Evolutionary conservation across 2,113 vertebrate species (phyloP).

Genomic region (Dicrurus megarhynchus): DNA sequence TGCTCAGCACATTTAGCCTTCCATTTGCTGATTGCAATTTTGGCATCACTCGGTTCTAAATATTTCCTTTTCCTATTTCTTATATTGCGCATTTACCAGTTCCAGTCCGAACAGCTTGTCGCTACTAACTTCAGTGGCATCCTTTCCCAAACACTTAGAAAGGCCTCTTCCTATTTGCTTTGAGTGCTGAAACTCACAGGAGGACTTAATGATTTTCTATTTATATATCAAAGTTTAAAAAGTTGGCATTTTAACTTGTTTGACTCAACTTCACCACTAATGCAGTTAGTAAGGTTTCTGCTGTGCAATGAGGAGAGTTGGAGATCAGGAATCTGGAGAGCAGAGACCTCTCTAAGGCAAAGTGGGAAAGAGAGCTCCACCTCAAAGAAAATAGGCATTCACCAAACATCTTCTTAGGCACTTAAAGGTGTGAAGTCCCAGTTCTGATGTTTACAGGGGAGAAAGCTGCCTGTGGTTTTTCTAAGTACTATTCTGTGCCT

Average conservation of each 20-base stretch:
- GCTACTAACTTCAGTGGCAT: neutral
- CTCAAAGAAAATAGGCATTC: neutral
- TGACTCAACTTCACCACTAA: neutral
- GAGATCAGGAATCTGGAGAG: neutral
- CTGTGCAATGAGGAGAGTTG: neutral
- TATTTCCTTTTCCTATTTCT: conserved; percentile 35
- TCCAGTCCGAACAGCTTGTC: neutral
- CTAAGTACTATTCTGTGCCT: neutral
- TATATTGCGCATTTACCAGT: neutral
- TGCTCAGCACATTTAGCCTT: conserved; percentile 49
- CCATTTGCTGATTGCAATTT: conserved; percentile 58
- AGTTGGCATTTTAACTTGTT: neutral
- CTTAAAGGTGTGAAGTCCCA: neutral
- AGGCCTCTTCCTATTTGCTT: neutral
- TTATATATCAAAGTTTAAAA: neutral
- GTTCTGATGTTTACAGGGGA: neutral
- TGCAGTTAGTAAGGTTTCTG: neutral
- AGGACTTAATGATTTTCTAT: neutral
- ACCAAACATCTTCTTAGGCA: neutral
- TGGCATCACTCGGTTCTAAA: conserved; percentile 41
- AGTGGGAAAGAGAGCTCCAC: neutral
- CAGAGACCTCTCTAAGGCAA: neutral
- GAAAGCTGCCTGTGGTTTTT: neutral
- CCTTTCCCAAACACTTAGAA: neutral
- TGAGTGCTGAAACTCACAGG: neutral